Evolutionary conservation across 64 coral and sea anemone species (phyloP).

Genomic region (Stichodactyla helianthus): DNA sequence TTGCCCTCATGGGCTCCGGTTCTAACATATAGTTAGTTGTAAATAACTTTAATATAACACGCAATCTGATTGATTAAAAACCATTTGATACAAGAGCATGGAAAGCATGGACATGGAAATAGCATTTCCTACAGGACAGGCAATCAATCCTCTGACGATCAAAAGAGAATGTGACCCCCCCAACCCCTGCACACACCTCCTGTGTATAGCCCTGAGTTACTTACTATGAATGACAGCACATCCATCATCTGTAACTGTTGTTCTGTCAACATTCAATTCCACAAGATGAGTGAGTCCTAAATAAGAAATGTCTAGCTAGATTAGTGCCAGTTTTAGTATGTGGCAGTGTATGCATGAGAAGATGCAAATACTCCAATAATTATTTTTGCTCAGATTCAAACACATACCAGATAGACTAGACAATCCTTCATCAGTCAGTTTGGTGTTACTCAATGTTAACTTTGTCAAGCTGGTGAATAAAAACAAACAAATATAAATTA

Average conservation of each 20-base stretch:
- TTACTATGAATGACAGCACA: slow-evolving; percentile 60
- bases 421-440: slow-evolving; percentile 70
- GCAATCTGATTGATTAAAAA: no score
- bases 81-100: no score
- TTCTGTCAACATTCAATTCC: slow-evolving; percentile 77
- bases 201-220: not conserved
- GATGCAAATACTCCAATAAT: no score
- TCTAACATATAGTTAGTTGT: no score
- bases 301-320: not conserved
- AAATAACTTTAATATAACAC: no score
- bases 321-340: no score
- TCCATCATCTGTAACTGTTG: slow-evolving; percentile 60
- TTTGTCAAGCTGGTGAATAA: slow-evolving; percentile 53
- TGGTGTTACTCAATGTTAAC: slow-evolving; percentile 79
- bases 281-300: slow-evolving; percentile 62
- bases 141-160: no score
- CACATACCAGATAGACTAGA: slow-evolving; percentile 42
- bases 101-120: no score
- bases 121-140: no score
- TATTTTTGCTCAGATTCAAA: not conserved
- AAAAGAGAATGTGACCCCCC: no score
- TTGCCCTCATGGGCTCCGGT: no score
- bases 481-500: not conserved
- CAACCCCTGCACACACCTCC: not conserved
- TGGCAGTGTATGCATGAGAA: no score